phyloP scores from a whole-genome alignment of 2,797 vertebrate genomes.

The Scyliorhinus canicula region DNA sequence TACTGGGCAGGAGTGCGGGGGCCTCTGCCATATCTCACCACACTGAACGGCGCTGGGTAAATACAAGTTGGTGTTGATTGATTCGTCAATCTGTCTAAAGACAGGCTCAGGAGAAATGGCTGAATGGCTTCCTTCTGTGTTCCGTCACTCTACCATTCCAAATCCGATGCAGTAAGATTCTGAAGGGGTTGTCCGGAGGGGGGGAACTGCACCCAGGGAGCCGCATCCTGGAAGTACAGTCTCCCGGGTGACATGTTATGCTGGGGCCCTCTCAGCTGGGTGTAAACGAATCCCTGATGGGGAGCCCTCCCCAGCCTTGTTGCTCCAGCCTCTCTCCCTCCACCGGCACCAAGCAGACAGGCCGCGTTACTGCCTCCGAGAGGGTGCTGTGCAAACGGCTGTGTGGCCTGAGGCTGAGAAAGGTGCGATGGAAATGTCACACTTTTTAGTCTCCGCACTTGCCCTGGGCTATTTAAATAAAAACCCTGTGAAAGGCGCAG shows the following conservation, averaged over 20 bases:
- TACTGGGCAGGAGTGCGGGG: not conserved
- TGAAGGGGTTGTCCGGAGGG: not conserved
- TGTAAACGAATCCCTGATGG: not conserved
- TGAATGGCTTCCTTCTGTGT: not conserved
- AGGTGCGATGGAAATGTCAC: not conserved
- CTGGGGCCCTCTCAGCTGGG: not conserved
- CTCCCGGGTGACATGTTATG: not conserved
- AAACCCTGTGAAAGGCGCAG: not conserved
- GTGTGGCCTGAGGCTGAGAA: no score
- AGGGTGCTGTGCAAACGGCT: not conserved
- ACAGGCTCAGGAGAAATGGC: not conserved
- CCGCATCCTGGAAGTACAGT: not conserved
- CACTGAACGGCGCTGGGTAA: not conserved
- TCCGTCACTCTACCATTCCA: not conserved
- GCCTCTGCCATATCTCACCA: not conserved
- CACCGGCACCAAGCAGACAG: not conserved
- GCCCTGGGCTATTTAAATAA: not conserved
- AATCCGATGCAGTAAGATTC: not conserved
- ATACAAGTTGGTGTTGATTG: not conserved
- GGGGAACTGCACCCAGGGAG: not conserved
- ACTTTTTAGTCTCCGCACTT: not conserved
- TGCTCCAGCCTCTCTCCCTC: not conserved
- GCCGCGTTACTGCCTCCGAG: not conserved
- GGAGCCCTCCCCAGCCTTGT: not conserved
- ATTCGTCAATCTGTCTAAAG: not conserved